Base-by-base conservation (phyloP, 2,888 invertebrate genomes). In the Andrena minutula region DNA sequence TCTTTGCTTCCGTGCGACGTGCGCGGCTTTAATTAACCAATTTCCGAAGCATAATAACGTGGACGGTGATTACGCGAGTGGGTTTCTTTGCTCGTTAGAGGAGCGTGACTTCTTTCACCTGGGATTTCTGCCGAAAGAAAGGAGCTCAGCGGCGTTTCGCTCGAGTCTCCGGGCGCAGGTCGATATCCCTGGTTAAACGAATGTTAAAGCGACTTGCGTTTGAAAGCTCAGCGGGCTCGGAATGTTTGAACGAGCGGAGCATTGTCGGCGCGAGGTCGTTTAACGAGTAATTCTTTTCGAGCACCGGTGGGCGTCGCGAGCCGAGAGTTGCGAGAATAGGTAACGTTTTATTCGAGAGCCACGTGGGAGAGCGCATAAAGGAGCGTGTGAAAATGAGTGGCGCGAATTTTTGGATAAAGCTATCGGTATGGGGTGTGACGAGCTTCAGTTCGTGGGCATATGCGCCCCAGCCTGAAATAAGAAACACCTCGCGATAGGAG, bases 11-110 rank as follows among this genome's bases (percentile, higher is more conserved):
- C 30, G 35, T 6, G 32, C 49, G 47, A 71, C 79, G 41, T 41
- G 64, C 61, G 26, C 56, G n/a, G 41, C 53, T 70, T 77, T 82
- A 83, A 83, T 82, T 82, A 82, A 76, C 76, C 53, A 70, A 61
- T 70, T 61, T 73, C 35, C 26, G 28, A 26, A 1, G 61, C 65
- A 28, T 73, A 35, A 65, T 66, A 41, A 76, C 68, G 26, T 7
- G 12, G 72, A 47, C 73, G 41, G 58, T 68, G 51, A 49, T 68
- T 73, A 30, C 10, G 3, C 60, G 10, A 69, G 51, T 16, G 35
- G 58, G 56, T 73, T 26, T 47, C 10, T 23, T 30, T 16, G 47
- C 30, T 61, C 53, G 28, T 69, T 49, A 68, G 12, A 8, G 7
- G 47, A 49, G n/a, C 63, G 23, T 53, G 28, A 53, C 35, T 32